Base-by-base conservation (phyloP, 2,797 vertebrate genomes). In the Ara ararauna region DNA sequence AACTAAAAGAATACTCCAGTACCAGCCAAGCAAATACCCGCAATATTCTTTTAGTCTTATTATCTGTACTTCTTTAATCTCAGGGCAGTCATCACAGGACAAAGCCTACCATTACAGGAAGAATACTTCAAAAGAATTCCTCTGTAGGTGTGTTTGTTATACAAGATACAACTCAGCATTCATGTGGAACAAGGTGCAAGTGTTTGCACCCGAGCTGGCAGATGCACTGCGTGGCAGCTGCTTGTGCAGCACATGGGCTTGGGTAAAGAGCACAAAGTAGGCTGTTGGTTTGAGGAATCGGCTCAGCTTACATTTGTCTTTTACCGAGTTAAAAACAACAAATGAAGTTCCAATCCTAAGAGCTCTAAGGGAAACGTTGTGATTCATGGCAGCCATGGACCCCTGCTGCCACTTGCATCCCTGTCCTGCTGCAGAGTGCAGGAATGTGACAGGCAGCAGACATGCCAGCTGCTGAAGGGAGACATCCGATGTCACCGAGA, bases 1-100 rank as follows among this genome's bases (percentile, higher is more conserved):
- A 93, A 89, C 94, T 93, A 94, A 84, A 92, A 94, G 71, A 96
- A 92, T 85, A 91, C 54, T 87, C 82, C 53, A 61, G 71, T 83
- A 76, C 2, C 82, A 96, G 86, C 77, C 88, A 89, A 92, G 81
- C 82, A 91, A 89, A 90, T 88, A 92, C 72, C 78, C 22, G 3
- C 74, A 78, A 91, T 62, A 78, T 36, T 86, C 86, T 94, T 90
- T 75, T 85, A 90, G 64, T 72, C 47, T 68, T 78, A 11, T 42
- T 62, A 30, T 73, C 71, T 78, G 70, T 44, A 86, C 29, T 82
- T 79, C 24, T 58, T 86, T 85, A 70, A 48, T 62, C 32, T 67
- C 84, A 84, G 64, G 85, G 76, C 77, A 81, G 53, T 60, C 82
- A 87, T 75, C 34, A 20, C 60, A 84, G 83, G 75, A 48, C 70